Conservation (phyloP, 2,797 vertebrate genomes). For the Catostomus latipinnis region DNA sequence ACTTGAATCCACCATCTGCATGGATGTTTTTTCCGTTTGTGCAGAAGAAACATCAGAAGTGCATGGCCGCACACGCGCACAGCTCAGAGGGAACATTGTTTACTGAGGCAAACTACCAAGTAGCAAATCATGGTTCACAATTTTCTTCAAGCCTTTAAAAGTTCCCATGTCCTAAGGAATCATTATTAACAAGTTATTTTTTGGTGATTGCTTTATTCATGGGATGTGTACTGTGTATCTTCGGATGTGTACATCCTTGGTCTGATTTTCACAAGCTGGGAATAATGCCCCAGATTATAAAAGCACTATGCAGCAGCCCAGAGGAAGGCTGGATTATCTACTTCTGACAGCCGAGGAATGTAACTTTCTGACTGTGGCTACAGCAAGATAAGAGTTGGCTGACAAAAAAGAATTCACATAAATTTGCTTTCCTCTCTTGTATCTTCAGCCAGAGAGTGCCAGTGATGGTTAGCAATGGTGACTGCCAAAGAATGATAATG, state of each 20-base stretch:
- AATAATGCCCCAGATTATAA: constrained; percentile 28
- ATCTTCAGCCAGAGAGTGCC: constrained; percentile 20
- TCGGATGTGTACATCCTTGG: background rate
- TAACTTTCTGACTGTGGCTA: constrained; percentile 45
- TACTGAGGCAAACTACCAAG: too few relatives aligned
- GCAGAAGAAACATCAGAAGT: too few relatives aligned
- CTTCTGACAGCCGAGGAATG: constrained; percentile 37
- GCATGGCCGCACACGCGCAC: too few relatives aligned
- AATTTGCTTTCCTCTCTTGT: constrained; percentile 26
- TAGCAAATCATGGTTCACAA: too few relatives aligned
- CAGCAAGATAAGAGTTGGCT: constrained; percentile 47
- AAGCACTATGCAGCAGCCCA: background rate
- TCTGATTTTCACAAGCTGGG: constrained; percentile 16
- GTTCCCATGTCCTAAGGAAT: too few relatives aligned
- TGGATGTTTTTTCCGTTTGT: too few relatives aligned
- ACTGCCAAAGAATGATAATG: background rate
- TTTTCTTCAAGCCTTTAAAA: too few relatives aligned
- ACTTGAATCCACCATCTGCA: too few relatives aligned
- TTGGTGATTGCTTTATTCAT: background rate
- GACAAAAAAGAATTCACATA: constrained; percentile 22
- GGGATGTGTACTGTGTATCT: background rate
- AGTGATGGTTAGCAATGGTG: constrained; percentile 10
- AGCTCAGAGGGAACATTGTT: too few relatives aligned
- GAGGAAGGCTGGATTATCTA: constrained; percentile 50
- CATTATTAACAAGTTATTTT: too few relatives aligned